These are phyloP conservation scores for Gymnoscelis rufifasciata DNA, from an alignment of 2,888 invertebrate species.

Conservation along the genomic window DNA sequence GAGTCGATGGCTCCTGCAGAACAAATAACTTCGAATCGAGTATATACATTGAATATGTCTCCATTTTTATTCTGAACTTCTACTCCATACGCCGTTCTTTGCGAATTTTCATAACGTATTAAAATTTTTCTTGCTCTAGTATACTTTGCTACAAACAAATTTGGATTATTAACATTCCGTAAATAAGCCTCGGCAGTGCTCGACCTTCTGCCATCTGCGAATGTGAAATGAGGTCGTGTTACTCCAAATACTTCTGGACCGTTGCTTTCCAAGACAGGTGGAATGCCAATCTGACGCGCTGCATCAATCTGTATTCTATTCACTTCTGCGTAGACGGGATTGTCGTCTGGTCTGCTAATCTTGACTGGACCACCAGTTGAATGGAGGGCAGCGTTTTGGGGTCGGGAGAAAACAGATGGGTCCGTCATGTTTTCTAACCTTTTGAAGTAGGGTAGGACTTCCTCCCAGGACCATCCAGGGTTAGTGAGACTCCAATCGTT, in stretches of 20 bases:
- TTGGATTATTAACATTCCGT: conserved; percentile 40
- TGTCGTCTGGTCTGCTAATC: conserved; percentile 40
- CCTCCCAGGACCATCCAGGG: conserved; percentile 51
- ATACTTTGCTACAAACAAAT: conserved; percentile 53
- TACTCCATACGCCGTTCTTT: conserved; percentile 45
- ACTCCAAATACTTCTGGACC: conserved; percentile 42
- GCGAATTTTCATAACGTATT: conserved; percentile 41
- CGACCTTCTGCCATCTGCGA: conserved; percentile 52
- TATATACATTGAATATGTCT: conserved; percentile 41
- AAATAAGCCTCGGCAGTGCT: conserved; percentile 64
- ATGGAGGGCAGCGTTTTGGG: conserved; percentile 40
- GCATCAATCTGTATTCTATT: conserved; percentile 41
- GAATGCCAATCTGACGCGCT: conserved; percentile 47
- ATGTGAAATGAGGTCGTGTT: conserved; percentile 44
- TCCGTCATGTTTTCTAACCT: conserved; percentile 54
- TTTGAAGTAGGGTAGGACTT: conserved; percentile 46
- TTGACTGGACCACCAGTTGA: conserved; percentile 47
- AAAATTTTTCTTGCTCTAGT: conserved; percentile 53
- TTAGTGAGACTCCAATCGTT: conserved; percentile 43
- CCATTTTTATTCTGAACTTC: conserved; percentile 40
- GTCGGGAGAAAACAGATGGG: conserved; percentile 33
- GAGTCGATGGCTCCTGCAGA: conserved; percentile 60
- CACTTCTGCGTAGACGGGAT: conserved; percentile 32
- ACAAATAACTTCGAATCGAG: conserved; percentile 53
- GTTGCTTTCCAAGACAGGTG: conserved; percentile 42